phyloP scores from a whole-genome alignment of 2,797 vertebrate genomes.

The Coendou prehensilis region DNA sequence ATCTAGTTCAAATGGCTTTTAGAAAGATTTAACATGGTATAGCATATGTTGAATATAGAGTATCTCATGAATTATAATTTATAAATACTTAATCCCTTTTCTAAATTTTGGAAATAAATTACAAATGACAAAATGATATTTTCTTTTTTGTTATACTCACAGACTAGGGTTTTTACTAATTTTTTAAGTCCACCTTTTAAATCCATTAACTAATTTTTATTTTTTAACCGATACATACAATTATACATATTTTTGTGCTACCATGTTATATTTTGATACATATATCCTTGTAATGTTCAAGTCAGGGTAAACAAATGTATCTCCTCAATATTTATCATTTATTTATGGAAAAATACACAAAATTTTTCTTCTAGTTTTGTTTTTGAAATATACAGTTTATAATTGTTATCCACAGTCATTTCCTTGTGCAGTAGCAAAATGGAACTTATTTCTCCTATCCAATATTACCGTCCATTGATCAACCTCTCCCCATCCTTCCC shows the following conservation, averaged over 20 bases:
- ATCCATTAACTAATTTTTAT: background rate
- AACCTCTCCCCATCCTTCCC: background rate
- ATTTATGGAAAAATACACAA: background rate
- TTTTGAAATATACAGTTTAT: background rate
- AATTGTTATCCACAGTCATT: background rate
- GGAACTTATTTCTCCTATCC: background rate
- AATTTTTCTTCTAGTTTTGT: background rate
- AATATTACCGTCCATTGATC: background rate
- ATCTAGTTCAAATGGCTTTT: background rate
- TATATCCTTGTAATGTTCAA: background rate
- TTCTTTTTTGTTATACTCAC: background rate
- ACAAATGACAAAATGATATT: background rate
- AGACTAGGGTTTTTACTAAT: background rate
- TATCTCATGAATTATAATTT: background rate
- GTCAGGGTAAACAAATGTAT: background rate
- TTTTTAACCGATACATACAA: background rate
- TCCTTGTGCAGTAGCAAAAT: background rate
- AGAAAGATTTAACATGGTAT: background rate
- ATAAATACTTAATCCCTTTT: background rate
- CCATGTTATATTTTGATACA: background rate
- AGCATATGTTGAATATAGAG: background rate
- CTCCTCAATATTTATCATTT: background rate
- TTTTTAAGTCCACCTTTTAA: background rate
- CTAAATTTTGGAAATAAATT: constrained; percentile 9
- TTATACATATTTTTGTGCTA: background rate